These are phyloP conservation scores for Aradophagus sp. DNA, from an alignment of 1,140 invertebrate species.

Conservation along the genomic window DNA sequence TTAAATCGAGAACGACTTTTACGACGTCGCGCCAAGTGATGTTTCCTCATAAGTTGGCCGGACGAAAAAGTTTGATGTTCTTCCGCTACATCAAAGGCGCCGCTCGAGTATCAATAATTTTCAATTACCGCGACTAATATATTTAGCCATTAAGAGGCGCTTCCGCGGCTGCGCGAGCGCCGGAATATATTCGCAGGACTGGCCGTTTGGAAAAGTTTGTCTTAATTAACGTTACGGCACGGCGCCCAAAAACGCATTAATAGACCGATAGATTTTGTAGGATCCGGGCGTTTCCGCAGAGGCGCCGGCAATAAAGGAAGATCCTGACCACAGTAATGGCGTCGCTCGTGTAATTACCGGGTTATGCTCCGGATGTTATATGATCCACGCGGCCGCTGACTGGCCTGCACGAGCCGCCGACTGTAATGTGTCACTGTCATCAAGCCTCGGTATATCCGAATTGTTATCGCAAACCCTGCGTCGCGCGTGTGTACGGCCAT, in stretches of 20 bases:
- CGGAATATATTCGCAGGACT: neutral
- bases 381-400: constrained; percentile 57
- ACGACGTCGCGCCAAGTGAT: constrained; percentile 32
- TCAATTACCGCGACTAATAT: too few species aligned
- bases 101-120: neutral
- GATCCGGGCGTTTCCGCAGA: constrained; percentile 51
- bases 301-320: constrained; percentile 65
- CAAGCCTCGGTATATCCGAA: constrained; percentile 62
- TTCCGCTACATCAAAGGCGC: constrained; percentile 1
- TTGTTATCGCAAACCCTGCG: constrained; percentile 63
- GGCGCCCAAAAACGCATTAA: constrained; percentile 13
- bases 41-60: constrained; percentile 30
- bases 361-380: constrained; percentile 69
- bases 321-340: constrained; percentile 62
- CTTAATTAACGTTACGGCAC: neutral
- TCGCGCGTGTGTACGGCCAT: constrained; percentile 23
- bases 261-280: constrained; percentile 50
- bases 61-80: constrained; percentile 15
- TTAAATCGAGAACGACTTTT: constrained; percentile 40
- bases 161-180: too few species aligned
- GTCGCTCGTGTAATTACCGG: constrained; percentile 68
- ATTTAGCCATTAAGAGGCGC: too few species aligned
- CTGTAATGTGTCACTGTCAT: constrained; percentile 72
- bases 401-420: constrained; percentile 56
- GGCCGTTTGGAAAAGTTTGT: neutral